Evolutionary conservation across 2,797 vertebrate species (phyloP).

Genomic region (Erethizon dorsatum): DNA sequence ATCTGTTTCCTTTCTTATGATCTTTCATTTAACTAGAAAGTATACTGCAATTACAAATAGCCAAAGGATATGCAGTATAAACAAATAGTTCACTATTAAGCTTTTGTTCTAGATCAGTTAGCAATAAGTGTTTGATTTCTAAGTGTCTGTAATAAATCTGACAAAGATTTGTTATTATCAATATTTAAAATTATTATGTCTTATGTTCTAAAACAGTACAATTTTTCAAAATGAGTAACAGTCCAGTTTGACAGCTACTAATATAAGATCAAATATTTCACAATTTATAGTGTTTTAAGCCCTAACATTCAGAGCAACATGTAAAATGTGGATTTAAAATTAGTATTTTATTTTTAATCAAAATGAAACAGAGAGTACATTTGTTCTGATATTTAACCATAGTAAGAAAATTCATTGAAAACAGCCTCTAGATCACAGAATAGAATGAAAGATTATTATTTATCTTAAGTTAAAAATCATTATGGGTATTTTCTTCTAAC

Average conservation of each 20-base stretch:
- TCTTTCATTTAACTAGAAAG: constrained; percentile 78
- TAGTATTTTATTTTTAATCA: constrained; percentile 39
- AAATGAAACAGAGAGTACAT: not conserved
- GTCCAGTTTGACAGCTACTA: constrained; percentile 63
- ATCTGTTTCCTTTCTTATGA: constrained; percentile 68
- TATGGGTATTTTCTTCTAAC: not conserved
- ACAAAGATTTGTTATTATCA: not conserved
- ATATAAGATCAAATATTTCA: constrained; percentile 70
- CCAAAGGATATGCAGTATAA: constrained; percentile 37
- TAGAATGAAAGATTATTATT: not conserved
- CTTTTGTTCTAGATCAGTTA: not conserved
- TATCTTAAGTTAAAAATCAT: constrained; percentile 18
- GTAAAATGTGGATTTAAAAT: constrained; percentile 69
- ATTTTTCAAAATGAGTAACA: constrained; percentile 68
- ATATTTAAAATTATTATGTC: not conserved
- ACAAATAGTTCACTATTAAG: not conserved
- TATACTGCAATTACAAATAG: not conserved
- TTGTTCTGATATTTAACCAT: not conserved
- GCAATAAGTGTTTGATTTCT: constrained; percentile 34
- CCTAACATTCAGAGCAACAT: constrained; percentile 53
- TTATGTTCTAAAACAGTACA: constrained; percentile 30
- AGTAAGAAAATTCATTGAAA: not conserved
- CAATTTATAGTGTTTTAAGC: constrained; percentile 78
- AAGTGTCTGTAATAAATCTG: not conserved
- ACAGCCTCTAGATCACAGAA: not conserved